Base-by-base conservation (phyloP, 64 coral and sea anemone genomes). In the Montipora cactus region DNA sequence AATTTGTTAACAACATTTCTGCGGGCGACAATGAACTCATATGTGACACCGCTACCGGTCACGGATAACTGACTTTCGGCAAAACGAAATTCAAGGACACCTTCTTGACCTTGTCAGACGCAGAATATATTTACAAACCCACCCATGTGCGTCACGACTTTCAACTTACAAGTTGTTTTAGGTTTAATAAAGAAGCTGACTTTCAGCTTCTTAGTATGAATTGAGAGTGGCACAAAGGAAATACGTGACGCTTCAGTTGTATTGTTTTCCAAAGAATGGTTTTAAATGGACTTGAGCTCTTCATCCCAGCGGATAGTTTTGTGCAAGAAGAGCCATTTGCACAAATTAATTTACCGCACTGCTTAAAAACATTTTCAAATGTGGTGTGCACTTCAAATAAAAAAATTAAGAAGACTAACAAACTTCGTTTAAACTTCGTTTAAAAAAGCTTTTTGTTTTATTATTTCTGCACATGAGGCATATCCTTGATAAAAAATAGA, bases 141-240 rank as follows among this genome's bases (percentile, higher is more conserved):
- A 86, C 82, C 71, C 82, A 72, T 70, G 61, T 86, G 82, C 66
- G 81, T 84, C 82, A 86, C 49, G 82, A 72, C 12, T 19, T 18
- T 49, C 16, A 15, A 44, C 64, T 12, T 57, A 57, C 64, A 82
- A 8, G 19, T 72, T 23, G 19, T 45, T 86, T 44, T 48, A 15
- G 4, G 46, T 4, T 14, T 47, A 50, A 50, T 18, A 22, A 11
- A n/a, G 18, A 49, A 72, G 49, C 14, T 85, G 4, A 5, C 67
- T n/a, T 20, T 18, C 21, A 16, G 46, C 5, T 48, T 13, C 19
- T 5, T 7, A 72, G 45, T 4, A 4, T 8, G 5, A 19, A 23
- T 10, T 19, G 47, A 10, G n/a, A 28, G 59, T 84, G 61, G 46
- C 8, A 86, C 45, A 71, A 86, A 72, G 49, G 66, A 22, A 11